Percentiles rank a stretch among this genome's conserved stretches.
phyloP scores from a whole-genome alignment of 2,113 vertebrate species.

The Caranx ignobilis region DNA sequence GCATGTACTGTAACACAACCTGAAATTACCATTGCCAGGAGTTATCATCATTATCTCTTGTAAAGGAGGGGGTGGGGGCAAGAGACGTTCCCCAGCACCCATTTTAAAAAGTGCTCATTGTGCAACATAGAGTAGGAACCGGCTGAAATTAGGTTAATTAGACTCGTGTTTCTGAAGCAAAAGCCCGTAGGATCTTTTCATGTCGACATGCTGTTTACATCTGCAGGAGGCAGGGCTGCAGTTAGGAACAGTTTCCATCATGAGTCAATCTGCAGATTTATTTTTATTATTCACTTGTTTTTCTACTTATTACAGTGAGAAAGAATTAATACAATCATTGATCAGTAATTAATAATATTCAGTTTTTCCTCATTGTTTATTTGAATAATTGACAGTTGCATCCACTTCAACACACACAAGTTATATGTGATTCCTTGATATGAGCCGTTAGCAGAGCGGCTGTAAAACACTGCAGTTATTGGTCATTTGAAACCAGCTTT shows the following conservation, averaged over 20 bases:
- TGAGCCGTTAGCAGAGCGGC: not conserved
- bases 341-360: too few relatives aligned
- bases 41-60: conserved; percentile 38
- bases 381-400: not conserved
- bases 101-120: conserved; percentile 22
- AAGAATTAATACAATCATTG: too few relatives aligned
- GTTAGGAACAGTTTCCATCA: not conserved
- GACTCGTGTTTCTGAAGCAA: conserved; percentile 17
- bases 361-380: too few relatives aligned
- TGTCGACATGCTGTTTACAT: not conserved
- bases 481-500: not conserved
- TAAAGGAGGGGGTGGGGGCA: not conserved
- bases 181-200: conserved; percentile 11
- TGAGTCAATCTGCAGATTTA: not conserved
- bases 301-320: not conserved
- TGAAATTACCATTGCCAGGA: conserved; percentile 38
- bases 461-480: not conserved
- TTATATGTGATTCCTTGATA: not conserved
- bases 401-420: not conserved
- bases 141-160: conserved; percentile 48
- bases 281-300: not conserved
- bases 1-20: conserved; percentile 11
- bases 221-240: not conserved
- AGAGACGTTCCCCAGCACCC: not conserved
- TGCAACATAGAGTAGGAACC: conserved; percentile 28